phyloP scores from a whole-genome alignment of 2,113 vertebrate genomes.

The Fulmarus glacialis region DNA sequence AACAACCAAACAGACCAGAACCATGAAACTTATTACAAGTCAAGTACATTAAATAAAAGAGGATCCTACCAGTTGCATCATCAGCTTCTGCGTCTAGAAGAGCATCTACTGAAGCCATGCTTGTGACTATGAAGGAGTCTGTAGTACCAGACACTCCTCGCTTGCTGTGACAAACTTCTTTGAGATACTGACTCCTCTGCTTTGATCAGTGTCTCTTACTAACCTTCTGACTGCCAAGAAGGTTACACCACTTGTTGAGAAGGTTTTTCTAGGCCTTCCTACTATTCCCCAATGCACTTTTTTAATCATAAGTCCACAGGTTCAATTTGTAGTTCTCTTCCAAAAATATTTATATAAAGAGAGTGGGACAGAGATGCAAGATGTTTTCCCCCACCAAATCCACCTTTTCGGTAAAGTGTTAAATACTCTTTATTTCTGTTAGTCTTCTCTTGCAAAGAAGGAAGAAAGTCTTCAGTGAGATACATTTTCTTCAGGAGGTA shows the following conservation, averaged over 20 bases:
- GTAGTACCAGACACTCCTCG: constrained; percentile 60
- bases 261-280: constrained; percentile 54
- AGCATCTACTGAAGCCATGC: constrained; percentile 72
- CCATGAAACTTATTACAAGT: constrained; percentile 56
- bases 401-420: constrained; percentile 39
- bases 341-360: constrained; percentile 1
- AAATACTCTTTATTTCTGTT: constrained; percentile 37
- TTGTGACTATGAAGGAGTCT: constrained; percentile 67
- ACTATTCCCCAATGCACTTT: constrained; percentile 37
- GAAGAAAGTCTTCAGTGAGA: constrained; percentile 46
- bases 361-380: constrained; percentile 7
- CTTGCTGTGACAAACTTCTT: constrained; percentile 67
- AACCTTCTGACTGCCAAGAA: constrained; percentile 57
- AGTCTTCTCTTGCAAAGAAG: constrained; percentile 45
- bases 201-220: constrained; percentile 62
- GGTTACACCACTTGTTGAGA: constrained; percentile 49
- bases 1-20: constrained; percentile 1
- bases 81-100: constrained; percentile 70
- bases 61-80: constrained; percentile 70
- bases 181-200: constrained; percentile 57
- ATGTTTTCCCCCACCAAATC: constrained; percentile 46
- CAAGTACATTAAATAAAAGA: constrained; percentile 70
- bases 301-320: neutral
- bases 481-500: constrained; percentile 58
- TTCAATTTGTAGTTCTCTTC: constrained; percentile 56